phyloP scores from a whole-genome alignment of 2,888 invertebrate species.

The Seira musarum region DNA sequence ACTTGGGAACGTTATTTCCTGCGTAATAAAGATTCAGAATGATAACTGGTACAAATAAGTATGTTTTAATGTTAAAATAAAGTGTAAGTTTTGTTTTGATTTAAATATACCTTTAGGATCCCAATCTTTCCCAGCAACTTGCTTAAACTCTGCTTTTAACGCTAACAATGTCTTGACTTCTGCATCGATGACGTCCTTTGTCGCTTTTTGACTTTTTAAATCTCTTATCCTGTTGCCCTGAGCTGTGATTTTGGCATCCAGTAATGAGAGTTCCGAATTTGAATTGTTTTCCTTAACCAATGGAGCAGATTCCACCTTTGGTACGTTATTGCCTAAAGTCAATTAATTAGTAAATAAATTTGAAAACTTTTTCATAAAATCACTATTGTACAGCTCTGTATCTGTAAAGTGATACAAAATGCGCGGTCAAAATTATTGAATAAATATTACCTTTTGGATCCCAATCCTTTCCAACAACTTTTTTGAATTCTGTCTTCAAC shows the following conservation, averaged over 20 bases:
- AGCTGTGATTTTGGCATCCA: constrained; percentile 55
- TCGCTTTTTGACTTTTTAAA: constrained; percentile 76
- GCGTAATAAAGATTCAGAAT: no score
- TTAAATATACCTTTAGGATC: constrained; percentile 69
- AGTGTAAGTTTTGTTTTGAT: no score
- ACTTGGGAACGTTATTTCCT: constrained; percentile 28
- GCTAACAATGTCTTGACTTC: constrained; percentile 77
- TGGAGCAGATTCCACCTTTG: constrained; percentile 7
- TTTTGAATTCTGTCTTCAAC: constrained; percentile 79
- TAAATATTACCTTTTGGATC: constrained; percentile 69
- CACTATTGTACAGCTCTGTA: no score
- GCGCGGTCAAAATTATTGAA: not conserved
- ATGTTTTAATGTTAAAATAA: not conserved
- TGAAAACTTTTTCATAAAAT: no score
- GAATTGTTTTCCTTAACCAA: not conserved
- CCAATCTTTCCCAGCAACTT: constrained; percentile 76
- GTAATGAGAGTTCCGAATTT: not conserved
- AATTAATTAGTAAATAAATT: constrained; percentile 81
- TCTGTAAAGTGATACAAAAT: no score
- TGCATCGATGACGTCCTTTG: constrained; percentile 44
- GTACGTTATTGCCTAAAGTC: constrained; percentile 64
- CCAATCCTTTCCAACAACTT: constrained; percentile 76
- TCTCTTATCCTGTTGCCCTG: constrained; percentile 81
- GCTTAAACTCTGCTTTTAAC: constrained; percentile 79
- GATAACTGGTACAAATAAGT: no score